These are phyloP conservation scores for Ardeotis arabs DNA, from an alignment of 2,113 vertebrate species.

Conservation along the genomic window DNA sequence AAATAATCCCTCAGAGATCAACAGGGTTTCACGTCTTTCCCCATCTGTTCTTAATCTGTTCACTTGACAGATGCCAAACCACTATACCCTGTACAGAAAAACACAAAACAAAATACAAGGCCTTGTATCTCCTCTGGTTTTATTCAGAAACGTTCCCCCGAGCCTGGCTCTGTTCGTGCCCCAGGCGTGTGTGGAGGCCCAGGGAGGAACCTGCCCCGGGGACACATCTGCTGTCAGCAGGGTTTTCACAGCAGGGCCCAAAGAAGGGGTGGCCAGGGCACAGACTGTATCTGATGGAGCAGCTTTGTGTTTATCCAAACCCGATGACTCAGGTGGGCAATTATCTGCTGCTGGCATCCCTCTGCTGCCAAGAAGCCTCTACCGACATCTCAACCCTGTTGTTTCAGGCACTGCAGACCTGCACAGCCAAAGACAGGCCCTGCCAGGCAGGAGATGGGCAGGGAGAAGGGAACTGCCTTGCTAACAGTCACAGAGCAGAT, in stretches of 20 bases:
- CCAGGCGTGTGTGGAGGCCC: neutral
- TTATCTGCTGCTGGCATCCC: neutral
- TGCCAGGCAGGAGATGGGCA: too few relatives aligned
- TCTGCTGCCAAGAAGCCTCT: neutral
- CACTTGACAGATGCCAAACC: conserved; percentile 57
- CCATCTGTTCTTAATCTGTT: conserved; percentile 67
- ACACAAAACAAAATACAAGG: conserved; percentile 45
- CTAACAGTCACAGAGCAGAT: too few relatives aligned
- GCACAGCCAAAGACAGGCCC: too few relatives aligned
- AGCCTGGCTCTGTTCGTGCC: neutral
- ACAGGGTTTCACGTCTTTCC: conserved; percentile 50
- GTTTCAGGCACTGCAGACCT: too few relatives aligned
- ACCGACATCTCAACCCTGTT: too few relatives aligned
- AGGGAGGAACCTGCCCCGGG: neutral
- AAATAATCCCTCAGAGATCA: conserved; percentile 54
- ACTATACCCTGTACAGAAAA: conserved; percentile 41
- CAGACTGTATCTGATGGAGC: neutral
- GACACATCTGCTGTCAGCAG: too few relatives aligned
- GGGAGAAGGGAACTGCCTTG: too few relatives aligned
- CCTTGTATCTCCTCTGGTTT: conserved; percentile 3
- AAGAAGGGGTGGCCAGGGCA: neutral
- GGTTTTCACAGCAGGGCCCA: too few relatives aligned
- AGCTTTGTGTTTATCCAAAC: neutral
- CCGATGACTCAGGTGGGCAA: neutral
- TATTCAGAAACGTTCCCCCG: neutral